phyloP scores from a whole-genome alignment of 2,888 invertebrate genomes.

The Pteria penguin region DNA sequence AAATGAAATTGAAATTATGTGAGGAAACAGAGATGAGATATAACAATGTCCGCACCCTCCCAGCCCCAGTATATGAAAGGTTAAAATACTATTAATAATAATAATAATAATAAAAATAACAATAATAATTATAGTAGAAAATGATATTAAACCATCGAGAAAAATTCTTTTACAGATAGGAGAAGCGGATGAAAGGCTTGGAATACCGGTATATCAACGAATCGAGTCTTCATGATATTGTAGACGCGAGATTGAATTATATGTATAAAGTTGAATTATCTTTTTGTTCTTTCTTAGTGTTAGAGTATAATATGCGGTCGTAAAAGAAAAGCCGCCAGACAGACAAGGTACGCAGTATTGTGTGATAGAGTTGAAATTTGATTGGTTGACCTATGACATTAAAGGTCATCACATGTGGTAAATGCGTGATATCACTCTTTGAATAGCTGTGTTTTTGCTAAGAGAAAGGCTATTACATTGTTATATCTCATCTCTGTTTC shows the following conservation, averaged over 20 bases:
- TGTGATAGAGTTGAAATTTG: neutral
- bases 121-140: too few relatives aligned
- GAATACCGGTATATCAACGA: neutral
- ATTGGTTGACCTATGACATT: neutral
- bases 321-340: neutral
- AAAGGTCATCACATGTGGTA: neutral
- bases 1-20: neutral
- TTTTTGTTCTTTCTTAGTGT: neutral
- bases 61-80: neutral
- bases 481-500: too few relatives aligned
- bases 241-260: neutral
- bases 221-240: neutral
- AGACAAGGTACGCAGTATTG: neutral
- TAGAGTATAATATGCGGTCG: neutral
- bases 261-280: neutral
- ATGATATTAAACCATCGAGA: too few relatives aligned
- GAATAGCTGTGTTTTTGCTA: too few relatives aligned
- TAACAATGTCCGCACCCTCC: neutral
- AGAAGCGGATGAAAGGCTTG: neutral
- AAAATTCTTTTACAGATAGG: neutral
- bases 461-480: too few relatives aligned
- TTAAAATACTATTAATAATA: neutral
- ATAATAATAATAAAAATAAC: too few relatives aligned
- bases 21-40: neutral
- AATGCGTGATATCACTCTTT: neutral